Evolutionary conservation across 2,113 vertebrate genomes (phyloP).

Genomic region (Lanius collurio): DNA sequence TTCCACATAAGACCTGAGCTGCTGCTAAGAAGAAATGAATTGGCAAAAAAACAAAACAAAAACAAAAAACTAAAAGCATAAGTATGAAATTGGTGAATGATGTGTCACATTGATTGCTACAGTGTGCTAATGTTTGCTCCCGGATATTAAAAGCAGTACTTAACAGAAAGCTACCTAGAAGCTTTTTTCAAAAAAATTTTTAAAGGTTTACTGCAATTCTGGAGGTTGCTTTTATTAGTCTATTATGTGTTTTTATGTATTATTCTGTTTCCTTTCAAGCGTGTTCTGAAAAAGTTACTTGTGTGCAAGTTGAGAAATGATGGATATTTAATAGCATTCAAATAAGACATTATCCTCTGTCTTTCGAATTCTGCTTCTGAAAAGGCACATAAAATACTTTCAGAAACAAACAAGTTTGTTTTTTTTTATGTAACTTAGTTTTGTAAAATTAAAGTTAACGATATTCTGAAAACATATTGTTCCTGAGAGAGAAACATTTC

Average conservation of each 20-base stretch:
- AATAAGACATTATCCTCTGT: slow-evolving; percentile 21
- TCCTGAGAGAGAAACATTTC: slow-evolving; percentile 60
- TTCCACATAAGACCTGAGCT: not conserved
- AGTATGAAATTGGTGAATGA: not conserved
- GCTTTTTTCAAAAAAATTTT: not conserved
- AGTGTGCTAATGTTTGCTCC: not conserved
- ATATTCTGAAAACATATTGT: slow-evolving; percentile 37
- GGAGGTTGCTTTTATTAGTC: not conserved
- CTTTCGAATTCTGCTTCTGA: slow-evolving; percentile 39
- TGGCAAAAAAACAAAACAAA: not conserved
- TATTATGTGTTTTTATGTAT: not conserved
- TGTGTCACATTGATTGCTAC: not conserved
- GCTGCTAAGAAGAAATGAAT: not conserved
- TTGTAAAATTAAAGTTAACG: slow-evolving; percentile 49
- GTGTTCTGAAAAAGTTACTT: slow-evolving; percentile 38
- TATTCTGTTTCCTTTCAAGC: not conserved
- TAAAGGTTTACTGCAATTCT: not conserved
- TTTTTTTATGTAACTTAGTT: slow-evolving; percentile 13
- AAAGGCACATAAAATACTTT: slow-evolving; percentile 49
- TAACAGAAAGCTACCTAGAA: not conserved
- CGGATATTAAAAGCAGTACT: not conserved
- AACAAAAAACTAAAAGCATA: not conserved
- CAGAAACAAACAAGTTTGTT: slow-evolving; percentile 13
- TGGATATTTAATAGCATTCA: slow-evolving; percentile 47
- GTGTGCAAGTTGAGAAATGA: slow-evolving; percentile 22